A percentile compares a stretch with the other conserved stretches of the same genome.
phyloP scores from a whole-genome alignment of 2,888 invertebrate genomes.

The Congeria kusceri region DNA sequence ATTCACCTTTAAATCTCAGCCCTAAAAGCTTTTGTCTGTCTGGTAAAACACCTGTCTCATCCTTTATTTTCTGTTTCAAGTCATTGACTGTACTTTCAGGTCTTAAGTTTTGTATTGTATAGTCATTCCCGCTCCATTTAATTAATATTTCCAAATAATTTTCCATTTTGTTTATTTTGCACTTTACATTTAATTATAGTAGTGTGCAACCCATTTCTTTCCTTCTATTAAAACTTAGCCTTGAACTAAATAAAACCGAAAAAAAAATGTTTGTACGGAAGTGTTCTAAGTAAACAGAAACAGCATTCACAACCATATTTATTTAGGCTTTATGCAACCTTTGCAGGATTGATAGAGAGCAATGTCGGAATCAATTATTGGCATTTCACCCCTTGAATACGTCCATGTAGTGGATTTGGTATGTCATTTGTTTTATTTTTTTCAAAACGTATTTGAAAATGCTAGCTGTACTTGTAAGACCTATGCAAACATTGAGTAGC shows the following conservation, averaged over 20 bases:
- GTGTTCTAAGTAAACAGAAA: too few relatives aligned
- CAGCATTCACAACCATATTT: too few relatives aligned
- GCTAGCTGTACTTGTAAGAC: too few relatives aligned
- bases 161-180: not conserved
- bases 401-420: slow-evolving; percentile 71
- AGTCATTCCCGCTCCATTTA: slow-evolving; percentile 98
- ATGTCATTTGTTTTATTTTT: slow-evolving; percentile 27
- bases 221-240: too few relatives aligned
- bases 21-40: slow-evolving; percentile 97
- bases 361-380: slow-evolving; percentile 46
- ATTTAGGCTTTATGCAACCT: too few relatives aligned
- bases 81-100: slow-evolving; percentile 92
- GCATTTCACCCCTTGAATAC: slow-evolving; percentile 67
- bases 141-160: slow-evolving; percentile 88
- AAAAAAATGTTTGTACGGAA: too few relatives aligned
- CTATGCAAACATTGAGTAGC: too few relatives aligned
- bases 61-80: slow-evolving; percentile 94
- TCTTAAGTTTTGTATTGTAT: slow-evolving; percentile 90
- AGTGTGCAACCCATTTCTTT: too few relatives aligned
- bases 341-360: too few relatives aligned
- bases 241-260: too few relatives aligned
- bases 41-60: slow-evolving; percentile 95
- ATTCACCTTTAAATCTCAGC: slow-evolving; percentile 94
- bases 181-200: too few relatives aligned
- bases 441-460: not conserved